phyloP scores from a whole-genome alignment of 1,140 invertebrate species.

The Musca vetustissima region DNA sequence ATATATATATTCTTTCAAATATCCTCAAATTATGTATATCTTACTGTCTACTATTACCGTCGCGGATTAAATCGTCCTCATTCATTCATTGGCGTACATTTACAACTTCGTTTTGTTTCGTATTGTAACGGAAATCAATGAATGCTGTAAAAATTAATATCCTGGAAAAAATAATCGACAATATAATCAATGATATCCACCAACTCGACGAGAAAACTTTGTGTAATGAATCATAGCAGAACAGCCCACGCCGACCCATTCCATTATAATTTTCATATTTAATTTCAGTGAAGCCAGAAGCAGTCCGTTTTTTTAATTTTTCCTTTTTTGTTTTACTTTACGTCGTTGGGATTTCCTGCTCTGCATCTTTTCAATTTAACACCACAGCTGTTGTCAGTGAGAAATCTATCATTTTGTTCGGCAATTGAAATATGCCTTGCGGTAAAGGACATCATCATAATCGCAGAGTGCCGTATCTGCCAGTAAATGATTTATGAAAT shows the following conservation, averaged over 20 bases:
- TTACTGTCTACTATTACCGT: too few relatives aligned
- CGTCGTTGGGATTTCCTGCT: neutral
- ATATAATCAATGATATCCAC: neutral
- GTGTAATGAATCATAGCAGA: neutral
- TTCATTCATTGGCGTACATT: neutral
- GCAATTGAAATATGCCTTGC: slow-evolving; percentile 26
- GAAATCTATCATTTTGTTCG: slow-evolving; percentile 6
- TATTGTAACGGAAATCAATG: slow-evolving; percentile 42
- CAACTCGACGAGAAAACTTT: too few relatives aligned
- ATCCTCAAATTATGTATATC: too few relatives aligned
- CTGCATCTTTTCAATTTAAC: slow-evolving; percentile 19
- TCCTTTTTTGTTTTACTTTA: slow-evolving; percentile 23
- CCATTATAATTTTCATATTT: slow-evolving; percentile 16
- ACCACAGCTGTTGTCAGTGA: neutral
- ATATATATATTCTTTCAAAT: too few relatives aligned
- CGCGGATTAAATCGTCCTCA: too few relatives aligned
- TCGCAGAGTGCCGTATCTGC: neutral
- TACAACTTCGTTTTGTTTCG: neutral
- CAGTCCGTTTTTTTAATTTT: slow-evolving; percentile 25
- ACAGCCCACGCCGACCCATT: neutral
- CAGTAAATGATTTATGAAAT: slow-evolving; percentile 56
- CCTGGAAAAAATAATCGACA: slow-evolving; percentile 37
- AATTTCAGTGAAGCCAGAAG: slow-evolving; percentile 11
- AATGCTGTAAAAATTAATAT: slow-evolving; percentile 57
- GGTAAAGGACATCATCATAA: slow-evolving; percentile 15